Base-by-base conservation (phyloP, 1,140 invertebrate genomes). In the Brachionus paranguensis region DNA sequence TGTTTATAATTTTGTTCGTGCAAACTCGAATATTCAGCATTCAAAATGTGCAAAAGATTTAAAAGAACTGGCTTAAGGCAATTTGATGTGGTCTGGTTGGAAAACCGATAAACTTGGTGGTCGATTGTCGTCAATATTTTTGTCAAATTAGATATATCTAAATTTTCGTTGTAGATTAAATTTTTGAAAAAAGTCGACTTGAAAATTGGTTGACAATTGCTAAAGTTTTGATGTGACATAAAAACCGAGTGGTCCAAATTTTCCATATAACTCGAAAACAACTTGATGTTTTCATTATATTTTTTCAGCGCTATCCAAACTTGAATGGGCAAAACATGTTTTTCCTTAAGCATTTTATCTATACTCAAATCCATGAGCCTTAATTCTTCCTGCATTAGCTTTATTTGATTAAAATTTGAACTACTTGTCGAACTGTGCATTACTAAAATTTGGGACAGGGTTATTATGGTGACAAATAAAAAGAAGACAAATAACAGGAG, bases 401-500 rank as follows among this genome's bases (percentile, higher is more conserved):
- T 81, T 37, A 81, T 81, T 81, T 81, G 78, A 64, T 81, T 12
- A 27, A 81, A 81, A 45, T 64, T 81, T 10, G 78, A 81, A 47
- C 43, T 64, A 10, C 45, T 81, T 27, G 78, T 64, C 14, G 37
- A 47, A 27, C 78, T 81, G 43, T 81, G 78, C 78, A 81, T 60
- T 45, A 81, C 64, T 43, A 81, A 81, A 45, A 81, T 81, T 68
- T 81, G 78, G 7, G 78, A 81, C 60, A 81, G 27, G 37, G 78
- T 81, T 43, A 81, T 81, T 45, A 81, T 60, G 20, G 78, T 68
- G 24, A 81, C 64, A 47, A 81, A 81, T 43, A 81, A 14, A 81
- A 81, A 68, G 64, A 81, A 81, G 45, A 81, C 29, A 45, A 81
- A 68, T n/a, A 81, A 64, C 45, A 81, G 41, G 1, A 81, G 24